phyloP scores from a whole-genome alignment of 2,113 vertebrate genomes.

The Merops nubicus region DNA sequence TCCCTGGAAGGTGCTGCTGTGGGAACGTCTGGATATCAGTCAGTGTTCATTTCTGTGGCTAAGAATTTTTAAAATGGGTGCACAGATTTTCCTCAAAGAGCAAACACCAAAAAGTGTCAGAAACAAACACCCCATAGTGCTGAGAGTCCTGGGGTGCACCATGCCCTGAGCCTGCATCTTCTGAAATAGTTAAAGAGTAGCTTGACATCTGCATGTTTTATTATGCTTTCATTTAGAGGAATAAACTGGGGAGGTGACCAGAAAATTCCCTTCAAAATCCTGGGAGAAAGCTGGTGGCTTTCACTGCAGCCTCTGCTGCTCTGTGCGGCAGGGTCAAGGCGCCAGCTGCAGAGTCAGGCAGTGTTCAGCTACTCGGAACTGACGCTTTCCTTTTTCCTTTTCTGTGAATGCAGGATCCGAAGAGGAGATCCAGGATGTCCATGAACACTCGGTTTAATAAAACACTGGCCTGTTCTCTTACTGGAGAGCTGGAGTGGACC shows the following conservation, averaged over 20 bases:
- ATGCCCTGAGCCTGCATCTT: neutral
- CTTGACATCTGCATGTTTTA: neutral
- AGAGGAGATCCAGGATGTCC: constrained; percentile 86
- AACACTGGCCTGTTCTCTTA: neutral
- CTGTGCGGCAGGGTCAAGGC: neutral
- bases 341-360: neutral
- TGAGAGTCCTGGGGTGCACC: neutral
- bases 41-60: neutral
- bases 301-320: neutral
- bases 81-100: neutral
- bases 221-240: neutral
- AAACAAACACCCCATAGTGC: neutral
- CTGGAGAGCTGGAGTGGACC: constrained; percentile 78
- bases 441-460: constrained; percentile 83
- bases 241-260: neutral
- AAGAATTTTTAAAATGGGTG: neutral
- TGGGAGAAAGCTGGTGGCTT: neutral
- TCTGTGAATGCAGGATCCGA: constrained; percentile 83
- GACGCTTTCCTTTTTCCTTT: neutral
- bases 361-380: neutral
- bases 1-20: neutral
- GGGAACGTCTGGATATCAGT: neutral
- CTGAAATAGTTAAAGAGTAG: neutral
- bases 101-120: neutral
- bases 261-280: neutral